phyloP scores from a whole-genome alignment of 2,797 vertebrate genomes.

The Todus mexicanus region DNA sequence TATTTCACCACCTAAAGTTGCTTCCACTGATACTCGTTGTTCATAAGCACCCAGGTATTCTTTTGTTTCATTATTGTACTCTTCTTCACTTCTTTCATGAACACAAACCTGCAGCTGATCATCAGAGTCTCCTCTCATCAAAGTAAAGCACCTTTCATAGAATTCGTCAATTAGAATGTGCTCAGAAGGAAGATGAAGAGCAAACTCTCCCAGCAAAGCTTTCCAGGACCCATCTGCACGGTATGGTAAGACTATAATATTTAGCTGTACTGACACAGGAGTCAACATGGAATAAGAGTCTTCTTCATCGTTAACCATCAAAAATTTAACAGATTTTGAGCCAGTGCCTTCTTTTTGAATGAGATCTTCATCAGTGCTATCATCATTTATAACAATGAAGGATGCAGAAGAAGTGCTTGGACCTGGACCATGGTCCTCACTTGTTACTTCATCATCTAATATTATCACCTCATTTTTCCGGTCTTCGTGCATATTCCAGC shows the following conservation, averaged over 20 bases:
- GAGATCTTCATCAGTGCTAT: constrained; percentile 45
- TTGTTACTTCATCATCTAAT: constrained; percentile 38
- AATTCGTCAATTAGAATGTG: constrained; percentile 64
- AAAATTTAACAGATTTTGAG: constrained; percentile 24
- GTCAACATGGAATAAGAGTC: constrained; percentile 62
- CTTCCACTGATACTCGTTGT: constrained; percentile 71
- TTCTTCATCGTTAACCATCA: constrained; percentile 49
- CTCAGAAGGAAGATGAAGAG: constrained; percentile 69
- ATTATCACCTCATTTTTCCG: constrained; percentile 68
- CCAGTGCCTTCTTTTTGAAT: neutral
- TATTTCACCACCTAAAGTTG: constrained; percentile 77
- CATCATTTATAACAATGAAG: constrained; percentile 45
- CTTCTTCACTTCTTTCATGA: constrained; percentile 65
- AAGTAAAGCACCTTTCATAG: constrained; percentile 73
- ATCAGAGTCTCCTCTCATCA: constrained; percentile 73
- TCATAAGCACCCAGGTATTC: constrained; percentile 34
- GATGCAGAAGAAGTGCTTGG: constrained; percentile 60
- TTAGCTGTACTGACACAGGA: constrained; percentile 69
- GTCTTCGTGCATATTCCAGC: constrained; percentile 97
- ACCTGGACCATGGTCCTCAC: constrained; percentile 14
- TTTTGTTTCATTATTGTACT: constrained; percentile 48
- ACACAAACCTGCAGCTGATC: constrained; percentile 79
- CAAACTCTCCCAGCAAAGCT: constrained; percentile 86
- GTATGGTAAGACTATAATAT: constrained; percentile 73
- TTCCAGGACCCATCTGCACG: constrained; percentile 78